These are phyloP conservation scores for Aspidiotus rigidus DNA, from an alignment of 2,888 invertebrate species.

Conservation along the genomic window DNA sequence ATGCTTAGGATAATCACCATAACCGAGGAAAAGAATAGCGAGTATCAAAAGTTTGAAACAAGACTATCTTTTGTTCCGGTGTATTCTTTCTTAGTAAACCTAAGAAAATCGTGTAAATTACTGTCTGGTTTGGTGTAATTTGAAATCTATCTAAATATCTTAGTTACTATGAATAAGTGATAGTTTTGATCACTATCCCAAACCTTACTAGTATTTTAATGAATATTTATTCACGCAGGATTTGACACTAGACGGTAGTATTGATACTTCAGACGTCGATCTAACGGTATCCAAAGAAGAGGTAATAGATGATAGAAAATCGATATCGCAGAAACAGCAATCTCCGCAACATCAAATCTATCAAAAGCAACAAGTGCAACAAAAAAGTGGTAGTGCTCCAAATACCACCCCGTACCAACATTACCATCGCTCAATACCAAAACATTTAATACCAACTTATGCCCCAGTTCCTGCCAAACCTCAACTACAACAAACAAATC, in stretches of 20 bases:
- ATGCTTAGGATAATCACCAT: no score
- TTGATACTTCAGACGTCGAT: constrained; percentile 50
- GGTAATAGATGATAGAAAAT: constrained; percentile 39
- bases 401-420: constrained; percentile 6
- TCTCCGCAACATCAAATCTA: constrained; percentile 41
- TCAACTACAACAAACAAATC: constrained; percentile 31
- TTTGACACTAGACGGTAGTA: constrained; percentile 67
- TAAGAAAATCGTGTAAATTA: no score
- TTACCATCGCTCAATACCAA: constrained; percentile 29
- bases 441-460: constrained; percentile 34
- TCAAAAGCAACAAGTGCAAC: constrained; percentile 38
- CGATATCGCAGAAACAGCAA: constrained; percentile 27
- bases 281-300: background rate
- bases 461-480: constrained; percentile 33
- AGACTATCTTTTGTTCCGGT: no score
- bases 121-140: no score
- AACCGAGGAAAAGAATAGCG: no score
- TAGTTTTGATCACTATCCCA: background rate
- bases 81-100: no score
- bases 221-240: no score
- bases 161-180: background rate
- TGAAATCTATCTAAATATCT: no score
- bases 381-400: constrained; percentile 8
- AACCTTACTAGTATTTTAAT: no score
- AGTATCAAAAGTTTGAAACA: no score